Base-by-base conservation (phyloP, 2,888 invertebrate genomes). In the Sinopyrophorus schimmeli region DNA sequence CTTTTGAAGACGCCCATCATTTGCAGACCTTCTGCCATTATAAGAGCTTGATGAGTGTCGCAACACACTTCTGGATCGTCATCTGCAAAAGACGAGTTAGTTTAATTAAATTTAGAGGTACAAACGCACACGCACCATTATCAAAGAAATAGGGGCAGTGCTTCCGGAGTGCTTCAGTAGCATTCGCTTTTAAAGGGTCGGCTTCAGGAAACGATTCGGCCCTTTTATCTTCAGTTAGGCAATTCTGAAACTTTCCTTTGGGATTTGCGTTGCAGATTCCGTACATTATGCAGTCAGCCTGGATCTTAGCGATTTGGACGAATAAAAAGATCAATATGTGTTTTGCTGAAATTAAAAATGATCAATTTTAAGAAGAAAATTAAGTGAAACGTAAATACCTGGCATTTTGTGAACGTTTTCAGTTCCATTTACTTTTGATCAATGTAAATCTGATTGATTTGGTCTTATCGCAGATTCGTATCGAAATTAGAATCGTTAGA, bases 1-100 rank as follows among this genome's bases (percentile, higher is more conserved):
- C 92, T 78, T 2, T 82, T 80, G 14, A 91, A 82, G 1, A 93
- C 71, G 28, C 83, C 82, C 0, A 88, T 86, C 52, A 84, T 72
- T 1, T 69, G 56, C 54, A 91, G 74, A 28, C 78, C 81, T 0
- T 65, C 52, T 0, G 78, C 70, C 76, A 86, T 78, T 1, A 67
- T 69, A 0, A 48, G 2, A 1, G 86, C 61, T 68, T 87, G 86
- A 0, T 55, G 52, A 0, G 58, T 55, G 60, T 80, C 74, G 65
- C 89, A 90, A 63, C 89, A 90, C 0, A 83, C 73, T 2, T 64
- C 17, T 4, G 81, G 74, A 15, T 76, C 67, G 9, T 43, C 44
- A n/a, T n/a, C n/a, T n/a, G n/a, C n/a, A n/a, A n/a, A n/a, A n/a
- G n/a, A n/a, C n/a, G n/a, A n/a, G n/a, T n/a, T n/a, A n/a, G n/a